Base-by-base conservation (phyloP, 2,888 invertebrate genomes). In the Pterostichus madidus region DNA sequence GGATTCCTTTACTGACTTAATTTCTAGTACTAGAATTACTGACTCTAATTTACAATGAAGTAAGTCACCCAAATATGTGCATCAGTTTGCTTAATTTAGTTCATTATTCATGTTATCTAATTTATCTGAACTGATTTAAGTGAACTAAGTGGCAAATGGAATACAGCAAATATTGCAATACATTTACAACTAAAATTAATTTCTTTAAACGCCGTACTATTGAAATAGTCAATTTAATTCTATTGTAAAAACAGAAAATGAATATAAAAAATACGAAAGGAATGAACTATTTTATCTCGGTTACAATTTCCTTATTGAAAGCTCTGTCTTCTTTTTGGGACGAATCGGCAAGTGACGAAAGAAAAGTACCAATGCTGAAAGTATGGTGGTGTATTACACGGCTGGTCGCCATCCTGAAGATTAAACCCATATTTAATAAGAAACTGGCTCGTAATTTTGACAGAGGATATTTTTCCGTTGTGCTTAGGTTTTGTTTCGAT, bases 381-480 rank as follows among this genome's bases (percentile, higher is more conserved):
- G 39, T 13, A 39, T 39, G 39, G 68, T 71, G 44, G 13, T n/a
- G 17, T 71, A 71, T 71, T 71, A 46, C 71, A 71, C 71, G 46
- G 46, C 17, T 49, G 71, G 71, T 5, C 49, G 46, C 46, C 44
- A 46, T 71, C 44, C 64, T 64, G 32, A 35, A 49, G 71, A 71
- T 71, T 71, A 71, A 71, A 71, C 46, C 49, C 71, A 71, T 71
- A 71, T 71, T 71, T 71, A 71, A 71, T 71, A 71, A 71, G 71
- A 49, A 71, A 71, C n/a, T 11, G 64, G 64, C 31, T 64, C 64
- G 32, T 64, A 64, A 64, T 64, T 64, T 64, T 64, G 64, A 64
- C 64, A 64, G 64, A 35, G 64, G 64, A 32, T 64, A 64, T 64
- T 64, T 64, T 64, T 64, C 35, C 64, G 59, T 59, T 11, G 59